Evolutionary conservation across 2,797 vertebrate species (phyloP).

Genomic region (Rousettus madagascariensis): DNA sequence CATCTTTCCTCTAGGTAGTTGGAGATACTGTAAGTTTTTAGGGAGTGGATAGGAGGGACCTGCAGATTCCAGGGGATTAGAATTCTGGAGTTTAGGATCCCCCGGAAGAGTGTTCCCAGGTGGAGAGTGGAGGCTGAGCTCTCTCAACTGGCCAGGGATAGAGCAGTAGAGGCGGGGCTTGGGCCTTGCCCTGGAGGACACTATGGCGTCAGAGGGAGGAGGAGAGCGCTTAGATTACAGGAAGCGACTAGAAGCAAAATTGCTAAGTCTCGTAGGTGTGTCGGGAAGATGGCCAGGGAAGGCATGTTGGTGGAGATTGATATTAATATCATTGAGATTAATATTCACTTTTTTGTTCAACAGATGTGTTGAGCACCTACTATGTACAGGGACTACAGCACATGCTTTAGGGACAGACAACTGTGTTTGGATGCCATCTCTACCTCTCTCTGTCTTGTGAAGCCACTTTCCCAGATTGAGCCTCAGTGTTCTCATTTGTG

Average conservation of each 20-base stretch:
- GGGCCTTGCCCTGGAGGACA: not conserved
- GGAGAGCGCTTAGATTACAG: not conserved
- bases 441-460: not conserved
- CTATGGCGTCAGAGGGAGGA: not conserved
- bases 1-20: not conserved
- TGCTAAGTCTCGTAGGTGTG: accelerated
- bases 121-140: not conserved
- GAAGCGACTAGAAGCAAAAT: not conserved
- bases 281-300: not conserved
- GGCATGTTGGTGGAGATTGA: accelerated
- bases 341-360: accelerated
- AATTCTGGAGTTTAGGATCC: not conserved
- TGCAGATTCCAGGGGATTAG: not conserved
- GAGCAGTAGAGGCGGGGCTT: no score
- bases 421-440: not conserved
- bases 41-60: not conserved
- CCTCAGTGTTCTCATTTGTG: not conserved
- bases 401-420: not conserved
- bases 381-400: accelerated
- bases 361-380: accelerated
- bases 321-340: not conserved
- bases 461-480: accelerated
- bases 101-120: not conserved
- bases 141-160: not conserved
- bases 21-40: not conserved